A percentile compares a stretch with the other conserved stretches of the same genome.
phyloP scores from a whole-genome alignment of 2,113 vertebrate species.

The Tonatia bakeri region DNA sequence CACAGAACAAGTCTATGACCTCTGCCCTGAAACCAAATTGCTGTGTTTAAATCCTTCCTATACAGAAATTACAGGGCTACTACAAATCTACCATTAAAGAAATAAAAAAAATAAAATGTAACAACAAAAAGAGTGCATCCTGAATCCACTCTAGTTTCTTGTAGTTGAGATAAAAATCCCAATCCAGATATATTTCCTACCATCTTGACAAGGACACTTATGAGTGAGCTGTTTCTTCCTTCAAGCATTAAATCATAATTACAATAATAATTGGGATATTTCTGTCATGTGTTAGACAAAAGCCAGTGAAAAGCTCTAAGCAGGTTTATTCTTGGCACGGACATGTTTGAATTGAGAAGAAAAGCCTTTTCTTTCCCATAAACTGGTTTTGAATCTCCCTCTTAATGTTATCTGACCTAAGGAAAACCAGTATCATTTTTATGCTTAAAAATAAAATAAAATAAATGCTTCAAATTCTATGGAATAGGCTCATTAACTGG shows the following conservation, averaged over 20 bases:
- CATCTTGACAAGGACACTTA: slow-evolving; percentile 9
- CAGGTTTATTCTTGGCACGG: not conserved
- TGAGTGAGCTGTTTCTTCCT: not conserved
- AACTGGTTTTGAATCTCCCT: not conserved
- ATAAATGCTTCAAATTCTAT: slow-evolving; percentile 67
- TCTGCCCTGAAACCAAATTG: not conserved
- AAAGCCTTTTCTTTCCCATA: not conserved
- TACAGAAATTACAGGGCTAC: rapidly evolving
- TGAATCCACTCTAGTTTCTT: not conserved
- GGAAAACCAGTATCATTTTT: not conserved
- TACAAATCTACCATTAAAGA: not conserved
- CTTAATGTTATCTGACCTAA: slow-evolving; percentile 1
- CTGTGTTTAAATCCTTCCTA: not conserved
- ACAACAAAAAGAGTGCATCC: too few species aligned
- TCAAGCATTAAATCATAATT: not conserved
- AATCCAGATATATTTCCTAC: not conserved
- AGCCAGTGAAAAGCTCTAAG: not conserved
- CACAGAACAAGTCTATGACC: rapidly evolving
- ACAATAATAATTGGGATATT: not conserved
- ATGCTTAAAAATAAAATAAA: slow-evolving; percentile 66
- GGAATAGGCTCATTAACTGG: slow-evolving; percentile 76
- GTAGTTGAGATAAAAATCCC: not conserved
- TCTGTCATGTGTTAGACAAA: not conserved
- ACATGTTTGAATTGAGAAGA: not conserved
- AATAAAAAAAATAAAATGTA: not conserved